Evolutionary conservation across 2,888 invertebrate genomes (phyloP), one percentile per base, ranked within the genome.

Genomic region (Cheilosia variabilis): DNA sequence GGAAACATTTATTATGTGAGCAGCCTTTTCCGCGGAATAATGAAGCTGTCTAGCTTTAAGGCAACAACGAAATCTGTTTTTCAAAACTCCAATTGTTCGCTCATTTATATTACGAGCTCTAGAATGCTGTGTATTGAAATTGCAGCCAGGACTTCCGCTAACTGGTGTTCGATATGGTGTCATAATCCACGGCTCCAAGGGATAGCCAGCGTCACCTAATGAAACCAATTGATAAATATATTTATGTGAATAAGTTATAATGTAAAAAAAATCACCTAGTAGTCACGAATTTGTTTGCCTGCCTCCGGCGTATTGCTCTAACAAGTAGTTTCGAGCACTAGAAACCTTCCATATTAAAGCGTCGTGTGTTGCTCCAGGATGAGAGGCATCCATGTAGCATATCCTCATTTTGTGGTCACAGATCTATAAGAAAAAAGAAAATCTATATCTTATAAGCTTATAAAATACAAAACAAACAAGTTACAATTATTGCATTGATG

Each of bases 1-100:
- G 27, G 37, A 73, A 24, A 63, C 62, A 43, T 73, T 73, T 4
- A 37, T 37, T 3, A 73, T 73, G 45, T 73, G 55, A 24, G 73
- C 63, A 57, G 73, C 47, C 15, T 65, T 75, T 13, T 63, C 73
- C 2, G 41, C 22, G 4, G 41, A 50, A 5, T 60, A 69, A 41
- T 60, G 60, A 15, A 60, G 22, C 34, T 43, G 53, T 15, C 41
- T 41, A 22, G 47, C 58, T 47, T 58, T 69, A 5, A 69, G 58
- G 47, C 47, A 71, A 3, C 50, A 58, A 24, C 58, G 24, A n/a
- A 72, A 72, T 19, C 72, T 58, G 1, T 62, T 62, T 7, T 72
- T 45, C 0, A 71, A 4, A 17, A 60, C 24, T 3, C 71, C 71
- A 7, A 71, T 60, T 4, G 37, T 19, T 37, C 72, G 43, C n/a